Percentiles rank a stretch among this genome's conserved stretches.
Evolutionary conservation across 2,797 vertebrate genomes (phyloP).

Genomic region (Pampus argenteus): DNA sequence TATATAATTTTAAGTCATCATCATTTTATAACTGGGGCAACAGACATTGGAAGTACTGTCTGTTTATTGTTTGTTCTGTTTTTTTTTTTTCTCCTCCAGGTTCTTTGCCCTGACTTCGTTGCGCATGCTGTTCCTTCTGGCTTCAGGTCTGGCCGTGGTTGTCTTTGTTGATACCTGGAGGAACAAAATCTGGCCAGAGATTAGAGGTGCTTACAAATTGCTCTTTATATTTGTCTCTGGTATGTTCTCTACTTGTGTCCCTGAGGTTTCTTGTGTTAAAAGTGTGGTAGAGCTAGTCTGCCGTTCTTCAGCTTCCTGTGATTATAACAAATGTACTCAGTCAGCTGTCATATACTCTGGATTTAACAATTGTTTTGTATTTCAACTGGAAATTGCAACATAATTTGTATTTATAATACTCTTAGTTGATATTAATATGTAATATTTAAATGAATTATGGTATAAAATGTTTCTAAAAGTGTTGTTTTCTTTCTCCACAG

Average conservation of each 20-base stretch:
- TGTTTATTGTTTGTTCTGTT: slow-evolving; percentile 34
- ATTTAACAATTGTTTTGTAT: slow-evolving; percentile 22
- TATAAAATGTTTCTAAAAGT: slow-evolving; percentile 5
- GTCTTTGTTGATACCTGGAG: slow-evolving; percentile 94
- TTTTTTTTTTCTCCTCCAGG: slow-evolving; percentile 77
- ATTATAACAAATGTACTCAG: slow-evolving; percentile 2
- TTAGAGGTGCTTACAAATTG: slow-evolving; percentile 84
- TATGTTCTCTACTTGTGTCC: not conserved
- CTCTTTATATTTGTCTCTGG: slow-evolving; percentile 18
- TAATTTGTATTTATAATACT: not conserved
- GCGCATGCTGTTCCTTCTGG: slow-evolving; percentile 91
- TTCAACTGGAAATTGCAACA: slow-evolving; percentile 4
- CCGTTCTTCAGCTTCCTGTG: slow-evolving; percentile 1
- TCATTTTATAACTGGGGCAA: not conserved
- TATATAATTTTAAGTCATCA: not conserved
- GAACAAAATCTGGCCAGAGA: slow-evolving; percentile 93
- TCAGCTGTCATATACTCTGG: not conserved
- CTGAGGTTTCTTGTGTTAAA: not conserved
- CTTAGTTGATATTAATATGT: not conserved
- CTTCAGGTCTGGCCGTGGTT: slow-evolving; percentile 84
- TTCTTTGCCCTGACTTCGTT: slow-evolving; percentile 95
- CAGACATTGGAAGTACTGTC: not conserved
- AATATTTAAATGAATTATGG: not conserved
- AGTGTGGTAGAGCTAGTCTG: not conserved
- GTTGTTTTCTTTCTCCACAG: slow-evolving; percentile 83